Conservation (phyloP, 2,888 invertebrate species). For the Tipula lateralis region DNA sequence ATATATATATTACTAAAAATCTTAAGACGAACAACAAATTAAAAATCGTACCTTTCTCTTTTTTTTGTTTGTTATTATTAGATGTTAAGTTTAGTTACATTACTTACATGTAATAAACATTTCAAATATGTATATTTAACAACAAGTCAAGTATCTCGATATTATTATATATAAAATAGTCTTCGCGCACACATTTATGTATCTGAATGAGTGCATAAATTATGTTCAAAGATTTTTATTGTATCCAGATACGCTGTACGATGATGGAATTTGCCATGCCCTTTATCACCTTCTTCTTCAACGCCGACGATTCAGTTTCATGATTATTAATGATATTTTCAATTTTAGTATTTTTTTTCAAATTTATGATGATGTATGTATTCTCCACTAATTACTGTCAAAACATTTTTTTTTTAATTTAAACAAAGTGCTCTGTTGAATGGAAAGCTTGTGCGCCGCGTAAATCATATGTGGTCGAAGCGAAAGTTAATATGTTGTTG, state of each 20-base stretch:
- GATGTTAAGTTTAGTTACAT: background rate
- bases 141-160: background rate
- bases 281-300: background rate
- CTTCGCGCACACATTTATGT: background rate
- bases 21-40: slow-evolving; percentile 19
- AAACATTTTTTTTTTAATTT: background rate
- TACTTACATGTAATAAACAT: background rate
- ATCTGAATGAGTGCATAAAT: background rate
- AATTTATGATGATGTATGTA: background rate
- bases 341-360: no score
- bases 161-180: background rate
- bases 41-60: slow-evolving; percentile 19
- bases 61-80: slow-evolving; percentile 9
- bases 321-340: background rate
- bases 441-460: background rate
- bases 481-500: background rate
- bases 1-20: background rate
- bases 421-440: background rate
- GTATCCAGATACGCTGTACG: background rate
- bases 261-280: background rate
- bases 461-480: background rate
- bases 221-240: background rate
- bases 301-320: background rate
- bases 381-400: slow-evolving; percentile 5
- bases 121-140: background rate